A percentile compares a stretch with the other conserved stretches of the same genome.
These are phyloP conservation scores for Tapirus indicus DNA, from an alignment of 2,797 vertebrate species.

Conservation along the genomic window DNA sequence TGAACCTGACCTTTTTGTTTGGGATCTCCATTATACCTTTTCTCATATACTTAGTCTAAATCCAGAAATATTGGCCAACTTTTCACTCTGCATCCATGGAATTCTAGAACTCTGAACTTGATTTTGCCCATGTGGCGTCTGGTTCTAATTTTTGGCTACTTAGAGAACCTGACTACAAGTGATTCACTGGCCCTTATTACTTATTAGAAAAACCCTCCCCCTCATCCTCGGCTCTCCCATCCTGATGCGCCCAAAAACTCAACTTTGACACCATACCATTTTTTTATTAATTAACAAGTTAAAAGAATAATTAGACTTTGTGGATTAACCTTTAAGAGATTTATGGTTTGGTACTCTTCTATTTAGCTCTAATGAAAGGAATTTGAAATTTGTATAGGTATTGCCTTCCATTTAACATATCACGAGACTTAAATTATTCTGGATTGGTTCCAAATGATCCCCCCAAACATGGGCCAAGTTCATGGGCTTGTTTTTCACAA, in stretches of 20 bases:
- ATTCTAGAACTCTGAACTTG: neutral
- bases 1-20: neutral
- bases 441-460: neutral
- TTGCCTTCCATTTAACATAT: conserved; percentile 20
- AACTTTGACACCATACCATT: neutral
- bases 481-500: neutral
- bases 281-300: conserved; percentile 27
- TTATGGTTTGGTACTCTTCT: conserved; percentile 58
- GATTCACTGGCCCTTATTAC: neutral
- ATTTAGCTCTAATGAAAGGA: neutral
- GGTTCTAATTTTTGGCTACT: neutral
- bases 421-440: conserved; percentile 35
- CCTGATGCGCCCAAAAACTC: neutral
- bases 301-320: conserved; percentile 21
- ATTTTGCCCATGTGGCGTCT: neutral
- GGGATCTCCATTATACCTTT: neutral
- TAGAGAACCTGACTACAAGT: neutral
- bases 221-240: neutral
- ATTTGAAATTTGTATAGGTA: conserved; percentile 45
- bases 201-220: neutral
- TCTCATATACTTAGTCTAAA: neutral
- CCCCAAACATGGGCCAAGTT: conserved; percentile 5
- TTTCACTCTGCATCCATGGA: neutral
- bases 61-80: neutral
- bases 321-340: neutral